A percentile compares a stretch with the other conserved stretches of the same genome.
Conservation (phyloP, 2,113 vertebrate species). For the Budorcas taxicolor region DNA sequence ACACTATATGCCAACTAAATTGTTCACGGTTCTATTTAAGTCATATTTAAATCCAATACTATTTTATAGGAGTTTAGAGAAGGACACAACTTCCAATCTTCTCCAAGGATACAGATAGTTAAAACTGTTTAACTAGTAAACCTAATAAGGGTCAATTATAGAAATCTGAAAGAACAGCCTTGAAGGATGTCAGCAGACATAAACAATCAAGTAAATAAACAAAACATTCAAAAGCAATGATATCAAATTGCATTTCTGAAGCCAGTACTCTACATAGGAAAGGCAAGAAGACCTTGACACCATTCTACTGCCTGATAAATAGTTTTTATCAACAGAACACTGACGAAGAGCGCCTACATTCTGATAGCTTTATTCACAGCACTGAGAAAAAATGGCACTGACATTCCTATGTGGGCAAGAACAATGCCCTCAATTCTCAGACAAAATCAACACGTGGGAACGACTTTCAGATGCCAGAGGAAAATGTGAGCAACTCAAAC, state of each 20-base stretch:
- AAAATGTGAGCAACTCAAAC: conserved; percentile 38
- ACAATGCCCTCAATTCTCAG: conserved; percentile 64
- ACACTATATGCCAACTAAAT: neutral
- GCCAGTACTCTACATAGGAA: neutral
- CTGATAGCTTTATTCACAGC: conserved; percentile 37
- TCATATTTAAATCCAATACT: neutral
- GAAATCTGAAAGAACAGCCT: neutral
- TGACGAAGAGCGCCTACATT: neutral
- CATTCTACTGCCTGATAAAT: neutral
- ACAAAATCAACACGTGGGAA: conserved; percentile 61
- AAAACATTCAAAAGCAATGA: neutral
- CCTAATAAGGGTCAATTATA: neutral
- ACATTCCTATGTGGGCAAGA: conserved; percentile 61
- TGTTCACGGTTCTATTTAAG: neutral
- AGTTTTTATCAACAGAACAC: conserved; percentile 13
- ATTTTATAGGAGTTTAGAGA: neutral
- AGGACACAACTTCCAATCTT: neutral
- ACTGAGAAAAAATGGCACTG: neutral
- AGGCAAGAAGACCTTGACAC: conserved; percentile 2
- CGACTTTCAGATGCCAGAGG: conserved; percentile 34
- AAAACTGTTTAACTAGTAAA: neutral
- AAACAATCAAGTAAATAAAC: neutral
- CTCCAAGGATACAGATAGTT: neutral
- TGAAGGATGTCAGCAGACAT: neutral
- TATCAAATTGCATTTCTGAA: neutral